Base-by-base conservation (phyloP, 2,888 invertebrate species). In the Falcaria lacertinaria region DNA sequence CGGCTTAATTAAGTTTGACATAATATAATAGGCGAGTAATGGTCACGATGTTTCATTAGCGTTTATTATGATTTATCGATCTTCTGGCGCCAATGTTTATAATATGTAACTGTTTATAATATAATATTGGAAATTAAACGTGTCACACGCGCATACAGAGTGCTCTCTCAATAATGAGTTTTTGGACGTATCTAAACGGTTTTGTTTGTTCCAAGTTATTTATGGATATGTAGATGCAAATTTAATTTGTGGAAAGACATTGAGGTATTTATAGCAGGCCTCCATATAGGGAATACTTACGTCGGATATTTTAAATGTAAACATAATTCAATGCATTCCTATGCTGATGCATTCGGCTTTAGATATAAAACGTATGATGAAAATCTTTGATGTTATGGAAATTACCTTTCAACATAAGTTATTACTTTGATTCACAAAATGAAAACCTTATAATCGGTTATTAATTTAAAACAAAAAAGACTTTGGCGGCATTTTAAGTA, bases 1-100 rank as follows among this genome's bases (percentile, higher is more conserved):
- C 54, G 47, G 52, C 52, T 63, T 71, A 63, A 71, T 76, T 70
- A 64, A 54, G 52, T 58, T 62, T 53, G 66, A 70, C 64, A 66
- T 74, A 70, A 70, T 63, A 66, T 74, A 70, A 73, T 68, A 60
- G 59, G 56, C 47, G 57, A 53, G 62, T 65, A 57, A 65, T 67
- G 22, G 22, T 37, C 57, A 60, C 56, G 64, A 60, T 58, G 56
- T 57, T 52, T 69, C 61, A 60, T 69, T 67, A 63, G 63, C 52
- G 55, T 60, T 54, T 57, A 54, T 60, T 60, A 60, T 67, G 60
- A 69, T 68, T 63, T 61, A 70, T 60, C 42, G 50, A 43, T 48
- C 43, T 43, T 42, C 49, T 54, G 56, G 57, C 50, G 55, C 33
- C 40, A 39, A 39, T 39, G 13, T 33, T 32, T 33, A n/a, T 33